A percentile compares a stretch with the other conserved stretches of the same genome.
These are phyloP conservation scores for Rhinopithecus roxellana DNA, from an alignment of 2,113 vertebrate species.

Conservation along the genomic window DNA sequence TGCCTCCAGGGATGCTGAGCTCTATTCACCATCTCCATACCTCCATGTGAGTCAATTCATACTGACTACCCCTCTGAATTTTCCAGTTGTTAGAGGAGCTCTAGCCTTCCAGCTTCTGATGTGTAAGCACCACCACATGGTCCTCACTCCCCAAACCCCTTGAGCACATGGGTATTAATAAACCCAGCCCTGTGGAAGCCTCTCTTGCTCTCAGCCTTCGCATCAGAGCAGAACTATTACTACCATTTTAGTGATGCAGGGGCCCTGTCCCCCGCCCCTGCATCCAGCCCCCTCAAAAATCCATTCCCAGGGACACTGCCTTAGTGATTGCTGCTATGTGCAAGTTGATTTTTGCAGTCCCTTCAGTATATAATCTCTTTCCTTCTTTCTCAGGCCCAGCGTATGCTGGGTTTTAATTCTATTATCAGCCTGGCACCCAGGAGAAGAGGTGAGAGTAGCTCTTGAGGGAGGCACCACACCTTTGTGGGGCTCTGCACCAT, in stretches of 20 bases:
- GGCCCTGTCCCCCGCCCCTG: neutral
- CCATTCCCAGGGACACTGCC: neutral
- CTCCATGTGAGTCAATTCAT: neutral
- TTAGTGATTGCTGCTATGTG: neutral
- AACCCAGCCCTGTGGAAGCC: neutral
- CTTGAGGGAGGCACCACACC: fast-evolving
- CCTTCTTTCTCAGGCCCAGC: neutral
- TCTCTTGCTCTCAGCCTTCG: neutral
- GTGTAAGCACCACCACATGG: neutral
- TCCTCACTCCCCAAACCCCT: neutral
- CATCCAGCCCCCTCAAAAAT: neutral
- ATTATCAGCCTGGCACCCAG: neutral
- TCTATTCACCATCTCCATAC: neutral
- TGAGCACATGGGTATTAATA: neutral
- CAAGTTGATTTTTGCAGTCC: neutral
- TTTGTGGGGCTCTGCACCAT: neutral
- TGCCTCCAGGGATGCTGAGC: neutral
- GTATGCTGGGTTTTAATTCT: neutral
- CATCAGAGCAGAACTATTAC: neutral
- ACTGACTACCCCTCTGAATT: neutral
- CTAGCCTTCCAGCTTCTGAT: neutral
- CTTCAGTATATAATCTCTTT: neutral
- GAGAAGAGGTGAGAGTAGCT: neutral
- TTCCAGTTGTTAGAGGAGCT: neutral
- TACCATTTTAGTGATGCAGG: neutral